These are phyloP conservation scores for Poicephalus meyeri DNA, from an alignment of 2,113 vertebrate species.

Conservation along the genomic window DNA sequence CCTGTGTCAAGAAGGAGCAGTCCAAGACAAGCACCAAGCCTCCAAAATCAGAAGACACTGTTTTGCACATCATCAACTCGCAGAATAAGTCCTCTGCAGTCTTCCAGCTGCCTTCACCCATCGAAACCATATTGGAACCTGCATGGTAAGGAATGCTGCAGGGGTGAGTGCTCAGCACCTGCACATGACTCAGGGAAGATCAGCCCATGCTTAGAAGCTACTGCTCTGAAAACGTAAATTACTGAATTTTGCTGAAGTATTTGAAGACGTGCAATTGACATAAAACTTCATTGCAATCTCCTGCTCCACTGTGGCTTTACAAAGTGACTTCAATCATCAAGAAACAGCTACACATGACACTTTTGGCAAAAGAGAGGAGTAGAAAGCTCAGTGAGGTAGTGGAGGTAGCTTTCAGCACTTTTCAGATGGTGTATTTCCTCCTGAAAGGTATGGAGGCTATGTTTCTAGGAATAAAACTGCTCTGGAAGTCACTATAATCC, in stretches of 20 bases:
- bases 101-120: not conserved
- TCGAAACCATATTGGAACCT: not conserved
- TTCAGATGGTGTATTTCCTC: constrained; percentile 39
- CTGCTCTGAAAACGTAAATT: not conserved
- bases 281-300: not conserved
- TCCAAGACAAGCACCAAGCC: not conserved
- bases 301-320: constrained; percentile 61
- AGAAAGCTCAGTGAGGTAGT: constrained; percentile 54
- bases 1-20: not conserved
- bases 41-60: not conserved
- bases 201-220: not conserved
- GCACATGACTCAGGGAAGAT: not conserved
- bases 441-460: constrained; percentile 39
- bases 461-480: not conserved
- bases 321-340: constrained; percentile 77
- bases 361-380: constrained; percentile 70
- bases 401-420: constrained; percentile 22
- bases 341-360: constrained; percentile 71
- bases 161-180: not conserved
- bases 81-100: too few species aligned
- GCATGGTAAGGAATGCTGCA: accelerated
- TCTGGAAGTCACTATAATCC: not conserved
- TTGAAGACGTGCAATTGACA: not conserved
- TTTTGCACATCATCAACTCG: not conserved
- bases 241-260: not conserved